Evolutionary conservation across 1,140 invertebrate species (phyloP).

Genomic region (Pseudobourletiella spinata): DNA sequence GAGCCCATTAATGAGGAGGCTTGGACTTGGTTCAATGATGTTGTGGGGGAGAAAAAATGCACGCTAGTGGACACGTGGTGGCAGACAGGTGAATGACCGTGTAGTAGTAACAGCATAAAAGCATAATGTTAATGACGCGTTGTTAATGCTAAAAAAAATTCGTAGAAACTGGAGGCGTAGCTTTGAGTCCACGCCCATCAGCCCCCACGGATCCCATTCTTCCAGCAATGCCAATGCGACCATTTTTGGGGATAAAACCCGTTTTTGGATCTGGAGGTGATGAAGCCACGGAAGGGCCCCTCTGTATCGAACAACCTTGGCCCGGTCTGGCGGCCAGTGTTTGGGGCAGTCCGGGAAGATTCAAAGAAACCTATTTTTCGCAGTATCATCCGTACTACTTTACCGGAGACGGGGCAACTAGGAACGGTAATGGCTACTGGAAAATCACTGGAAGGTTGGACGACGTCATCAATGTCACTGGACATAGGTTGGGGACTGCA

Average conservation of each 20-base stretch:
- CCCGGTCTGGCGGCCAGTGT: constrained; percentile 56
- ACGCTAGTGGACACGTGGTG: constrained; percentile 58
- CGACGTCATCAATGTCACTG: constrained; percentile 59
- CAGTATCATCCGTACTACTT: constrained; percentile 54
- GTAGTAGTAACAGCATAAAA: no score
- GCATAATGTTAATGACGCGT: neutral
- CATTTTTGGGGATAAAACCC: constrained; percentile 33
- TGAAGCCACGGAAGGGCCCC: constrained; percentile 27
- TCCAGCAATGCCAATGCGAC: constrained; percentile 33
- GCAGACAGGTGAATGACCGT: constrained; percentile 48
- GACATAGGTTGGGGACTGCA: constrained; percentile 58
- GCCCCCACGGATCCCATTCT: constrained; percentile 23
- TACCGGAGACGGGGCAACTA: constrained; percentile 48
- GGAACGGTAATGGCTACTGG: constrained; percentile 50
- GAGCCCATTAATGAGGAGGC: constrained; percentile 52
- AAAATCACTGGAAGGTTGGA: constrained; percentile 59
- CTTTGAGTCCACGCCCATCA: constrained; percentile 26
- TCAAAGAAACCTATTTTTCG: constrained; percentile 53
- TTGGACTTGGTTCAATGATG: constrained; percentile 46
- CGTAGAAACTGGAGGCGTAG: constrained; percentile 32
- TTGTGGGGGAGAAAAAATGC: constrained; percentile 46
- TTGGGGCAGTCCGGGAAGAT: constrained; percentile 51
- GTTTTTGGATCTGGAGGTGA: constrained; percentile 10
- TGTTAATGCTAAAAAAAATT: neutral
- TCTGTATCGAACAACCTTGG: constrained; percentile 53